Conservation (phyloP, 2,888 invertebrate species). For the Phengaris arion region DNA sequence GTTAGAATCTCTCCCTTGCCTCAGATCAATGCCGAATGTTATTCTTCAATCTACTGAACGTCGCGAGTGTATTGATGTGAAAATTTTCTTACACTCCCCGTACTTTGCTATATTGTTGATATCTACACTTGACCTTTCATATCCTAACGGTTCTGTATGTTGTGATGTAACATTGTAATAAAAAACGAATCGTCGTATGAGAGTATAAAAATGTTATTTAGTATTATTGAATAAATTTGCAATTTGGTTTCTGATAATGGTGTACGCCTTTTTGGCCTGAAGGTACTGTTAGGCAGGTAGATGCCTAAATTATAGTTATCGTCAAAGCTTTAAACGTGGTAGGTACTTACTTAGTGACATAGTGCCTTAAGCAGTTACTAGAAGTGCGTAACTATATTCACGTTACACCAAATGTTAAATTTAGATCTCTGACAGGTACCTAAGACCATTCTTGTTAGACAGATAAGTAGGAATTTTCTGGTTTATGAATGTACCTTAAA, state of each 20-base stretch:
- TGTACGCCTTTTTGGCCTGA: too few species aligned
- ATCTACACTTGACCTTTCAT: slow-evolving; percentile 57
- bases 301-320: too few species aligned
- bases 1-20: slow-evolving; percentile 48
- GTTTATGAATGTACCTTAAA: too few species aligned
- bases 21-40: slow-evolving; percentile 60
- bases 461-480: too few species aligned
- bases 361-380: too few species aligned
- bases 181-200: slow-evolving; percentile 41
- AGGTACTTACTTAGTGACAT: too few species aligned
- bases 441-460: too few species aligned
- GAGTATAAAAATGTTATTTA: neutral
- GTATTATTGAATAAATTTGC: neutral
- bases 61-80: slow-evolving; percentile 66
- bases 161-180: slow-evolving; percentile 47
- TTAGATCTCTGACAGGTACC: too few species aligned
- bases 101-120: slow-evolving; percentile 43
- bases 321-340: too few species aligned
- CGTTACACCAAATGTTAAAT: too few species aligned
- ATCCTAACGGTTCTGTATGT: slow-evolving; percentile 56
- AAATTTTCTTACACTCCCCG: slow-evolving; percentile 46
- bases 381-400: too few species aligned
- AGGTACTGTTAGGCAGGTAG: too few species aligned
- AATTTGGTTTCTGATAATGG: neutral
- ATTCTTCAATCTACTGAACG: slow-evolving; percentile 73